Evolutionary conservation across 2,888 invertebrate genomes (phyloP).

Genomic region (Lithophane socia): DNA sequence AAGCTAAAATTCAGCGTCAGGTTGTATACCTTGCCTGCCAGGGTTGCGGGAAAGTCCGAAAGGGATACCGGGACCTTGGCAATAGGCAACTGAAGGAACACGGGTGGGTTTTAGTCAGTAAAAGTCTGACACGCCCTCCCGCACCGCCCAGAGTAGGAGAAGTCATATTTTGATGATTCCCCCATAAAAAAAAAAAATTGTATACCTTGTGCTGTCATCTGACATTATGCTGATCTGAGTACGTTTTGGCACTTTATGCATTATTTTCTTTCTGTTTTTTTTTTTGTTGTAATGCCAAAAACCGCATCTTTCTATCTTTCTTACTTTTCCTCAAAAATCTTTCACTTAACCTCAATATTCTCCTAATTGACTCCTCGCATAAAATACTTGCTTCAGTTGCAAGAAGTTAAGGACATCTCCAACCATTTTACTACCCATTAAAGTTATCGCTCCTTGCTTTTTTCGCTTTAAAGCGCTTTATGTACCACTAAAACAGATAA

Average conservation of each 20-base stretch:
- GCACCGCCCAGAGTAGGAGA: no score
- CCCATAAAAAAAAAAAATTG: no score
- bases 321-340: neutral
- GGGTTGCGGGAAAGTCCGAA: no score
- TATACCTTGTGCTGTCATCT: neutral
- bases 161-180: no score
- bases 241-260: neutral
- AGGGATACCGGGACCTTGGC: no score
- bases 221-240: neutral
- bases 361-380: constrained; percentile 3
- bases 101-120: no score
- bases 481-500: constrained; percentile 58
- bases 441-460: constrained; percentile 53
- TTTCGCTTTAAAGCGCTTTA: constrained; percentile 47
- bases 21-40: neutral
- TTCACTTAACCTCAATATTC: neutral
- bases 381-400: constrained; percentile 1
- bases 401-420: constrained; percentile 34
- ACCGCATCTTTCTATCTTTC: no score
- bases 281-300: no score
- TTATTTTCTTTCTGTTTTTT: no score
- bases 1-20: neutral
- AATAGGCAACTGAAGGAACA: no score
- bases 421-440: constrained; percentile 63
- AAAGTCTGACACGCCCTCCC: no score